Evolutionary conservation across 1,140 invertebrate genomes (phyloP).

Genomic region (Pseudachorutes palmiensis): DNA sequence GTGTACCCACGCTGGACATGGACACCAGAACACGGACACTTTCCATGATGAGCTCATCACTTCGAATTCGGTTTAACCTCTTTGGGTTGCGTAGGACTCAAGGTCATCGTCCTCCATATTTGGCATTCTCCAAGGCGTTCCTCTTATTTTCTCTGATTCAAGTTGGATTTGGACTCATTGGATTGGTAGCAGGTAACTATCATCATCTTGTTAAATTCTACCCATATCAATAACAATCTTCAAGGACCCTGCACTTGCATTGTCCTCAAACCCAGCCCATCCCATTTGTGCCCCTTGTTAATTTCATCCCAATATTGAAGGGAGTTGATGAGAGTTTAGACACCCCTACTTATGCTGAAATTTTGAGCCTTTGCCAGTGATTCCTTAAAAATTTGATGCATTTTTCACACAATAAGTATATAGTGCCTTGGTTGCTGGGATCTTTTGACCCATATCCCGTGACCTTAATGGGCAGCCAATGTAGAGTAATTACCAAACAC

Average conservation of each 20-base stretch:
- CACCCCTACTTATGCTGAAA: too few species aligned
- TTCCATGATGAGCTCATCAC: not conserved
- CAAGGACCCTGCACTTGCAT: not conserved
- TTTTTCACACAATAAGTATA: too few species aligned
- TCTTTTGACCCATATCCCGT: not conserved
- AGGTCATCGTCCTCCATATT: not conserved
- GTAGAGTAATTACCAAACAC: not conserved
- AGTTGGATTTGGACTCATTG: not conserved
- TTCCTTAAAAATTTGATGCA: too few species aligned
- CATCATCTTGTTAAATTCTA: not conserved
- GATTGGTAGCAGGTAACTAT: not conserved
- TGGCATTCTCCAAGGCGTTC: conserved; percentile 1
- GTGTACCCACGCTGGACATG: too few species aligned
- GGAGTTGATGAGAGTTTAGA: too few species aligned
- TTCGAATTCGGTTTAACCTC: not conserved
- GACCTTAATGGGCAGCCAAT: not conserved
- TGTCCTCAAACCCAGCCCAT: too few species aligned
- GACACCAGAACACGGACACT: not conserved
- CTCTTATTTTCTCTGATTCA: not conserved
- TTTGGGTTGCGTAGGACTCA: not conserved
- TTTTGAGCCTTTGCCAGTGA: too few species aligned
- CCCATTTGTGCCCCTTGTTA: too few species aligned
- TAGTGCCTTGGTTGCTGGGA: too few species aligned
- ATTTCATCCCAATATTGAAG: too few species aligned
- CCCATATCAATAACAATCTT: not conserved